These are phyloP conservation scores for Galerucella pusilla DNA, from an alignment of 2,888 invertebrate species.

Conservation along the genomic window DNA sequence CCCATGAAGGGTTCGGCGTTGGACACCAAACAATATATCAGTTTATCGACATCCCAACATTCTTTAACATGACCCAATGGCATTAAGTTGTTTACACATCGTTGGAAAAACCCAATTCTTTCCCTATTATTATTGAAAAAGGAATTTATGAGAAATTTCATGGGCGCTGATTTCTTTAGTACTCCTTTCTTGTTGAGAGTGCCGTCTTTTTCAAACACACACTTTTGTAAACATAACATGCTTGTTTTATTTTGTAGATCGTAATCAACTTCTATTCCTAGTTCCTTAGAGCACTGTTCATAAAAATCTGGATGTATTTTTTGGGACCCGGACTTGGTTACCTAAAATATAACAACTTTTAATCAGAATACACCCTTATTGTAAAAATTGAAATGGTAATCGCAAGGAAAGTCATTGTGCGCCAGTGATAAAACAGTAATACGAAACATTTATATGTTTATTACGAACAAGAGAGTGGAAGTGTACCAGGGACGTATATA, in stretches of 20 bases:
- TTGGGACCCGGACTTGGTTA: background rate
- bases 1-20: background rate
- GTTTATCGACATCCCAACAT: constrained; percentile 5
- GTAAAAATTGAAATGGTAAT: no score
- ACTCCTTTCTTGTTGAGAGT: background rate
- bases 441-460: no score
- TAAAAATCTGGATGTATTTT: background rate
- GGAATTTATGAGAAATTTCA: background rate
- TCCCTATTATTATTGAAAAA: background rate
- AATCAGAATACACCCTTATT: no score
- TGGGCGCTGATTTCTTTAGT: background rate
- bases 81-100: background rate
- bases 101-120: background rate
- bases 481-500: no score
- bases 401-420: no score
- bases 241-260: background rate
- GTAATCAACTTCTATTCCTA: background rate
- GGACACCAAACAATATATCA: constrained; percentile 3
- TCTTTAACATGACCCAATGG: background rate
- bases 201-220: constrained; percentile 12
- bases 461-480: no score
- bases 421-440: no score
- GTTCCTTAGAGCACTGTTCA: background rate
- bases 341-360: background rate
- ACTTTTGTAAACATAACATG: background rate